Percentiles rank a stretch among this genome's conserved stretches.
These are phyloP conservation scores for Nothura maculosa DNA, from an alignment of 2,797 vertebrate genomes.

Conservation along the genomic window DNA sequence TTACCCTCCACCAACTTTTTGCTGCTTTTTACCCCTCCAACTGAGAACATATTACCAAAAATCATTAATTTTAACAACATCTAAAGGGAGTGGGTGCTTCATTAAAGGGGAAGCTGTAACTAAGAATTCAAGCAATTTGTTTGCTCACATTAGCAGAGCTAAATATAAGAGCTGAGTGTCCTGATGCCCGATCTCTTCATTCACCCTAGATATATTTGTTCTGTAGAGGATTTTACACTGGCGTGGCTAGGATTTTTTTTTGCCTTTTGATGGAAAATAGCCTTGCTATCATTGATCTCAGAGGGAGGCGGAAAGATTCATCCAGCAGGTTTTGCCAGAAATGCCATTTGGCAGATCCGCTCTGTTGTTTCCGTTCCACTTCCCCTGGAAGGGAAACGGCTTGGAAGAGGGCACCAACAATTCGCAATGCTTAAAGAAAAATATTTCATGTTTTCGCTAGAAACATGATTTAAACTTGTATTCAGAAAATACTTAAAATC, in stretches of 20 bases:
- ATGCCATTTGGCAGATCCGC: not conserved
- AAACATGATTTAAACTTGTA: not conserved
- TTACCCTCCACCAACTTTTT: not conserved
- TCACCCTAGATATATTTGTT: not conserved
- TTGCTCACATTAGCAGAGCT: not conserved
- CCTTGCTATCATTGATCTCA: not conserved
- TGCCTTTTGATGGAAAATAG: not conserved
- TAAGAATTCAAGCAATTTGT: conserved; percentile 38
- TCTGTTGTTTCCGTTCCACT: not conserved
- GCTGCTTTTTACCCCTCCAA: not conserved
- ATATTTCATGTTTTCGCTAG: not conserved
- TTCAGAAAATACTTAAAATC: not conserved
- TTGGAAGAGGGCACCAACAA: not conserved
- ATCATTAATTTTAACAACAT: conserved; percentile 2
- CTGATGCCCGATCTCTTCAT: not conserved
- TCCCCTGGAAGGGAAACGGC: conserved; percentile 24
- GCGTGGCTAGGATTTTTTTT: not conserved
- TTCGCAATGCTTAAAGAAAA: not conserved
- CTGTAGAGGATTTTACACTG: not conserved
- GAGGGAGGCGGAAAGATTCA: not conserved
- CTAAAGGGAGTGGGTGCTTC: not conserved
- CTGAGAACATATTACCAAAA: conserved; percentile 10
- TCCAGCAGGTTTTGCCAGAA: not conserved
- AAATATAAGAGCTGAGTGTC: not conserved
- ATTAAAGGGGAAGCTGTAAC: not conserved